Evolutionary conservation across 35 echinoderm and acorn worm genomes (phyloP), one percentile per base, ranked within the genome.

Genomic region (Strongylocentrotus purpuratus): DNA sequence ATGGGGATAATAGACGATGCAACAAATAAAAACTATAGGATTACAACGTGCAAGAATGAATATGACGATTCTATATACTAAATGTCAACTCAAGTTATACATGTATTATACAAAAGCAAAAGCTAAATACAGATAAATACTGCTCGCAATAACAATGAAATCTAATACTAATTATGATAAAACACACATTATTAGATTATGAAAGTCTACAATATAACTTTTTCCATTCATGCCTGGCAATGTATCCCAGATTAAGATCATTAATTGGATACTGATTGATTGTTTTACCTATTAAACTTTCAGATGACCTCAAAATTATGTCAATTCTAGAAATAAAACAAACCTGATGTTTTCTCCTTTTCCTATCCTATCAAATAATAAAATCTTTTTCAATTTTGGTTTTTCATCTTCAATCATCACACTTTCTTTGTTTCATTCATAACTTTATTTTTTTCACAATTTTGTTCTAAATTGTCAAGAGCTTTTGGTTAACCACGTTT

Each of bases 21-120:
- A 89, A 89, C 87, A 89, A 46, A 89, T 46, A 89, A 87, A 89
- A 33, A 45, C 65, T 22, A 78, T 5, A 78, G 22, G 65, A 78
- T 78, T 78, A 78, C 65, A 28, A 78, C 22, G 65, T 78, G 65
- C 65, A 78, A 78, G 18, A 78, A 78, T 78, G 22, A 78, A 28
- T 78, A 70, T 78, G 22, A 25, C 17, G 17, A 70, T 59, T 70
- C 65, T 78, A 78, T 28, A 28, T 78, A 78, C 65, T 78, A 78
- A 78, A 78, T 78, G 65, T 78, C 65, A 78, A 78, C 65, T 78
- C 20, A 78, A 8, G 22, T 78, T 78, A 78, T 78, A n/a, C 35
- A 17, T 59, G 52, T 59, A 78, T 78, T 31, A 78, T 28, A 78
- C n/a, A 22, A 78, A 78, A 78, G 65, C 65, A 78, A 78, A 78